Base-by-base conservation (phyloP, 2,113 vertebrate species). In the Gorsachius goisagi region DNA sequence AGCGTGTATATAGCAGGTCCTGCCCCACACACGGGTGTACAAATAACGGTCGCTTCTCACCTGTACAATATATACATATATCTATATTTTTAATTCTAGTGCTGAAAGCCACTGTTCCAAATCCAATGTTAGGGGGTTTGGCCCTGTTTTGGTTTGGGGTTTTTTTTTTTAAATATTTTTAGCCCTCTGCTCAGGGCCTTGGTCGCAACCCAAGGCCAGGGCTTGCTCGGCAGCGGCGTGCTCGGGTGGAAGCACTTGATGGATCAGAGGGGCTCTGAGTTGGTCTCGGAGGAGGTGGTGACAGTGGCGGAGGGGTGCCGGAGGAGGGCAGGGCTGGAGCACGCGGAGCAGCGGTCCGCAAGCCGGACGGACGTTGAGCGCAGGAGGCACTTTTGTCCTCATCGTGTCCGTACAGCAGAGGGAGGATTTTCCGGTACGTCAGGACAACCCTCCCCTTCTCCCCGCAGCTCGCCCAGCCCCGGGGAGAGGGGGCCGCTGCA, bases 1-100 rank as follows among this genome's bases (percentile, higher is more conserved):
- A 79, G 94, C 21, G 32, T 93, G 96, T 85, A 39, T 4, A 69
- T 37, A 91, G 96, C 90, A 12, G n/a, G 81, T 41, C 82, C 95
- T 73, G 12, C 20, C 3, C 72, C 45, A 4, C 55, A 1, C 47
- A 3, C 21, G 12, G 76, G 33, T 59, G 90, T 69, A 44, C 72
- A 30, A 63, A 24, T 9, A 33, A 24, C 2, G 3, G 84, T 39
- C 0, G n/a, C 91, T 81, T 67, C 94, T 82, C 71, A 55, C 91
- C 90, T 95, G 93, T 93, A 91, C 85, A 11, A 44, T 83, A 69
- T 8, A 69, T 9, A 62, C 95, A 75, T 68, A 83, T 58, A 91
- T 32, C 77, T 94, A 7, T 96, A 93, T 92, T 97, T 97, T 96
- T 94, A 95, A 90, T 92, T 81, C 88, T 50, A 91, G 93, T 12